Evolutionary conservation across 2,888 invertebrate genomes (phyloP), one percentile per base, ranked within the genome.

Genomic region (Andricus quercusramuli): DNA sequence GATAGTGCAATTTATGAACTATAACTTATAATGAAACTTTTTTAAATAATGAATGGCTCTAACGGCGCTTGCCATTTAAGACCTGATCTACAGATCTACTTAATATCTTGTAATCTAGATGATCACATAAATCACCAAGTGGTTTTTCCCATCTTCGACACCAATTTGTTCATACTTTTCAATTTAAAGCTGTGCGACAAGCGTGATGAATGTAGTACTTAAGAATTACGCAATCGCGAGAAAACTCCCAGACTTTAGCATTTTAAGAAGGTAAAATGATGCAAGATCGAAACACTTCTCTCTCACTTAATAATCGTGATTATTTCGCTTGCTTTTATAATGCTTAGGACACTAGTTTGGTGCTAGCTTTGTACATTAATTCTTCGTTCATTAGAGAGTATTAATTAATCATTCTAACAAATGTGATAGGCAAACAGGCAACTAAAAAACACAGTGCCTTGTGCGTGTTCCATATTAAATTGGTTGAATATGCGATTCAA

Each of bases 391-490:
- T 81, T 80, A 82, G 44, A 67, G 62, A 68, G 64, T 25, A 41
- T 83, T 84, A 83, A 83, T 68, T 44, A 84, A 88, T 88, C 79
- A 86, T 86, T 84, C 86, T 90, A 89, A 91, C 88, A 87, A 88
- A 90, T 90, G 90, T 91, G 90, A 90, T 91, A 89, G 85, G 85
- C 83, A 56, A 56, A 74, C 56, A 37, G 74, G 74, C 29, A 74
- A 59, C 37, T 74, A 74, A 88, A 37, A 86, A 89, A 88, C 85
- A 88, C 88, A 91, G 92, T 91, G 92, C 91, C 91, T 92, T 91
- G 90, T 90, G 90, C 91, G 91, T 91, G 90, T 90, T 90, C 88
- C 86, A 82, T 87, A 51, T 56, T 76, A 22, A 59, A 22, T 25
- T 51, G 67, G 25, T 41, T 51, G 22, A 64, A 64, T 47, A 44